Evolutionary conservation across 2,888 invertebrate genomes (phyloP).

Genomic region (Melolontha melolontha): DNA sequence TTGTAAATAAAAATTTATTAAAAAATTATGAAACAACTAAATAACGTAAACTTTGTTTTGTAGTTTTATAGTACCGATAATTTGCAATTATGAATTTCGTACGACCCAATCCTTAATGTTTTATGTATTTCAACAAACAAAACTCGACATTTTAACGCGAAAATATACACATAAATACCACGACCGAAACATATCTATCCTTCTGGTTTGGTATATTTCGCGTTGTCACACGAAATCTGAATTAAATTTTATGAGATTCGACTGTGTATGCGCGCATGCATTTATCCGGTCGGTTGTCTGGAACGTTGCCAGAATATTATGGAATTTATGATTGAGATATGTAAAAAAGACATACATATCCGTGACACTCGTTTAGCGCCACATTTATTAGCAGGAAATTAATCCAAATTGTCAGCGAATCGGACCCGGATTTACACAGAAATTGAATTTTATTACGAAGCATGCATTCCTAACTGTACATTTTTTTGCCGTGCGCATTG

Average conservation of each 20-base stretch:
- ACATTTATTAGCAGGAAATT: constrained; percentile 13
- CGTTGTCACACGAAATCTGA: constrained; percentile 2
- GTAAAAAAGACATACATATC: not conserved
- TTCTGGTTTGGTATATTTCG: too few relatives aligned
- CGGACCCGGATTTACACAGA: not conserved
- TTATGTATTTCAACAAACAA: too few relatives aligned
- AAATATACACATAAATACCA: too few relatives aligned
- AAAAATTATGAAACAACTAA: too few relatives aligned
- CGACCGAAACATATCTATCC: too few relatives aligned
- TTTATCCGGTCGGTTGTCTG: not conserved
- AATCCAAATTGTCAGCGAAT: constrained; percentile 12
- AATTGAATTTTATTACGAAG: not conserved
- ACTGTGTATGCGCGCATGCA: not conserved
- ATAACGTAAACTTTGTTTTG: too few relatives aligned
- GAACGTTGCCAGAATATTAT: constrained; percentile 6
- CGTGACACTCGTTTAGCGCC: constrained; percentile 4
- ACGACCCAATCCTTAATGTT: too few relatives aligned
- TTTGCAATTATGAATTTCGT: too few relatives aligned
- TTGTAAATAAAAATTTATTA: too few relatives aligned
- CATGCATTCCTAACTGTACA: not conserved
- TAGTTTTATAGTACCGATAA: too few relatives aligned
- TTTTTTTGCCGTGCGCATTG: not conserved
- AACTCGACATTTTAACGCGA: too few relatives aligned
- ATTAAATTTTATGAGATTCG: not conserved
- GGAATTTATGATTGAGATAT: constrained; percentile 20